These are phyloP conservation scores for Lamproptera curius DNA, from an alignment of 2,888 invertebrate genomes.

Conservation along the genomic window DNA sequence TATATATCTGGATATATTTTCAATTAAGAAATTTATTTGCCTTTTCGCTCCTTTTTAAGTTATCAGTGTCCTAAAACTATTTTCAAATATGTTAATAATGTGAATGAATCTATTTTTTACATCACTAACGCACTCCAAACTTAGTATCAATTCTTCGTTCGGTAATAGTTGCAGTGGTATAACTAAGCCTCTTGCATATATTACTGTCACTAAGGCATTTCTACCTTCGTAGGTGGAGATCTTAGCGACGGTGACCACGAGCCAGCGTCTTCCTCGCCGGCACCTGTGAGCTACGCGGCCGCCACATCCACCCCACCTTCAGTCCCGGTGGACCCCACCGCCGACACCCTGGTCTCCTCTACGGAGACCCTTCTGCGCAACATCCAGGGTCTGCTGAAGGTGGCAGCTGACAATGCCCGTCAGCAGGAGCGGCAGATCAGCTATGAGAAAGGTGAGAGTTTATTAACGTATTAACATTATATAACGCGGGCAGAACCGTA, in stretches of 20 bases:
- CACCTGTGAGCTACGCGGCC: slow-evolving; percentile 89
- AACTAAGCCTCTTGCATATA: too few relatives aligned
- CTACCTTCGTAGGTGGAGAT: slow-evolving; percentile 82
- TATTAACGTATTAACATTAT: too few relatives aligned
- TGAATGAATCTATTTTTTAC: too few relatives aligned
- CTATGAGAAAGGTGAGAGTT: slow-evolving; percentile 97
- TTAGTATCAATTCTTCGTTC: too few relatives aligned
- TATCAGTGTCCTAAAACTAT: too few relatives aligned
- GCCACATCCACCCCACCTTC: slow-evolving; percentile 78
- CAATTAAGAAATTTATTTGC: too few relatives aligned
- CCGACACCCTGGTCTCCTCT: slow-evolving; percentile 83
- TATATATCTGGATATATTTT: too few relatives aligned
- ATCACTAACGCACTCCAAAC: slow-evolving; percentile 30
- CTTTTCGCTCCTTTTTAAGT: too few relatives aligned
- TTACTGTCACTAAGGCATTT: too few relatives aligned
- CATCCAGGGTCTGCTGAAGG: slow-evolving; percentile 96
- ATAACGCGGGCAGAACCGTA: too few relatives aligned
- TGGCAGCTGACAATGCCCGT: slow-evolving; percentile 97
- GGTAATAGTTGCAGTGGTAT: too few relatives aligned
- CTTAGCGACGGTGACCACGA: slow-evolving; percentile 87
- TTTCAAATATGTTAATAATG: too few relatives aligned
- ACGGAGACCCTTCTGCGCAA: slow-evolving; percentile 96
- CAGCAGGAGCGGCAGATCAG: slow-evolving; percentile 97
- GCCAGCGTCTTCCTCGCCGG: slow-evolving; percentile 79
- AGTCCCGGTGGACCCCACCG: slow-evolving; percentile 65